Evolutionary conservation across 2,113 vertebrate species (phyloP).

Genomic region (Tautogolabrus adspersus): DNA sequence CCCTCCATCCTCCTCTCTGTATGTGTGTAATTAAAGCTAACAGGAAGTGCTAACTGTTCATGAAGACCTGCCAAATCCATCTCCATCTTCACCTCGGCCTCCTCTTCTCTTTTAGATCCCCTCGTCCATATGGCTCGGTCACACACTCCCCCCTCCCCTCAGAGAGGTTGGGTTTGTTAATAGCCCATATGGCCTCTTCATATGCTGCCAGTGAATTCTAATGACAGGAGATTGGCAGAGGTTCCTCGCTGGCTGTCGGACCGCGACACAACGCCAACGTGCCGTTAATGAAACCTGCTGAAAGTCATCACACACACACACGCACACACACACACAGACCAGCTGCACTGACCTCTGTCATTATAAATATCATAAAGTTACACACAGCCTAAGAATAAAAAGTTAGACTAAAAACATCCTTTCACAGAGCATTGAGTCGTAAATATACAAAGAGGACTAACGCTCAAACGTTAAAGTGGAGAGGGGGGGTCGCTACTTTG

Average conservation of each 20-base stretch:
- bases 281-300: conserved; percentile 44
- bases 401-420: neutral
- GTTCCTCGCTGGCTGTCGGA: neutral
- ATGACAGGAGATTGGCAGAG: conserved; percentile 56
- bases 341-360: neutral
- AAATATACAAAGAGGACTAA: too few species aligned
- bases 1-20: neutral
- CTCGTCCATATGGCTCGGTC: conserved; percentile 57
- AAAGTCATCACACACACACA: neutral
- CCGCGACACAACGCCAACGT: neutral
- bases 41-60: conserved; percentile 28
- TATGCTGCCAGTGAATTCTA: conserved; percentile 70
- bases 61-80: conserved; percentile 37
- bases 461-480: too few species aligned
- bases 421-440: too few species aligned
- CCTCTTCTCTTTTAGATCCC: conserved; percentile 3
- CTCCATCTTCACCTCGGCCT: conserved; percentile 4
- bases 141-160: neutral
- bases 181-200: conserved; percentile 67
- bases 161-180: conserved; percentile 61
- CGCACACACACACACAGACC: neutral
- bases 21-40: conserved; percentile 34
- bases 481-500: too few species aligned
- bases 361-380: neutral
- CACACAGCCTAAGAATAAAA: neutral